Percentiles rank a stretch among this genome's conserved stretches.
These are phyloP conservation scores for Caenorhabditis zanzibari DNA, from an alignment of 2,888 invertebrate genomes.

Conservation along the genomic window DNA sequence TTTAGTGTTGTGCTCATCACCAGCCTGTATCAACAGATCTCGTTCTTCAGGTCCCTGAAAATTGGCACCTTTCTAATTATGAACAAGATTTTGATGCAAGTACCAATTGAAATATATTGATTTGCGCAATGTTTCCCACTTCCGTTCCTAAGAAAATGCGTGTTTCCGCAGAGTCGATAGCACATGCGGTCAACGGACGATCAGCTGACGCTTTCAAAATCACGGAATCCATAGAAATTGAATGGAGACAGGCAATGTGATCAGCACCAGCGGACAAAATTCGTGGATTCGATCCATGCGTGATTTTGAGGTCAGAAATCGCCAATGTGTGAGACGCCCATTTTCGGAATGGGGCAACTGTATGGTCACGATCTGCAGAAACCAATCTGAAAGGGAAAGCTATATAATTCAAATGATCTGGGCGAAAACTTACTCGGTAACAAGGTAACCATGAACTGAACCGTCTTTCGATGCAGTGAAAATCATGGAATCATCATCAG, in stretches of 20 bases:
- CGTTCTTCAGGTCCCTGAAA: slow-evolving; percentile 56
- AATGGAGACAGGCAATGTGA: slow-evolving; percentile 73
- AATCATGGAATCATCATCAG: slow-evolving; percentile 74
- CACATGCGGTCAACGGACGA: slow-evolving; percentile 74
- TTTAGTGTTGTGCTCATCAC: slow-evolving; percentile 67
- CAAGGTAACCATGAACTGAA: slow-evolving; percentile 73
- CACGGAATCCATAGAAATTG: slow-evolving; percentile 69
- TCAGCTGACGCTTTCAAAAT: slow-evolving; percentile 75
- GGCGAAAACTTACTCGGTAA: slow-evolving; percentile 71
- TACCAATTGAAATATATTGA: slow-evolving; percentile 70
- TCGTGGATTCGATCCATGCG: slow-evolving; percentile 70
- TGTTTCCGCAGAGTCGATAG: slow-evolving; percentile 77
- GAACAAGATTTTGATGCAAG: too few relatives aligned
- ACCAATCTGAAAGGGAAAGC: slow-evolving; percentile 63
- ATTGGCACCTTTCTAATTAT: neutral
- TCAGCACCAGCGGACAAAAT: slow-evolving; percentile 75
- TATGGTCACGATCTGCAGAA: slow-evolving; percentile 65
- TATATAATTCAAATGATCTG: neutral
- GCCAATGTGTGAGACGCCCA: slow-evolving; percentile 76
- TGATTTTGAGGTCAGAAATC: slow-evolving; percentile 72
- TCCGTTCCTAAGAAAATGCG: slow-evolving; percentile 77
- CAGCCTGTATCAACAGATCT: slow-evolving; percentile 67
- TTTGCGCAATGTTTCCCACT: slow-evolving; percentile 75
- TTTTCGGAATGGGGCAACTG: slow-evolving; percentile 69
- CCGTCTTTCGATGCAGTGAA: slow-evolving; percentile 76